Conservation (phyloP, 2,888 invertebrate genomes). For the Neoscelio sp. region DNA sequence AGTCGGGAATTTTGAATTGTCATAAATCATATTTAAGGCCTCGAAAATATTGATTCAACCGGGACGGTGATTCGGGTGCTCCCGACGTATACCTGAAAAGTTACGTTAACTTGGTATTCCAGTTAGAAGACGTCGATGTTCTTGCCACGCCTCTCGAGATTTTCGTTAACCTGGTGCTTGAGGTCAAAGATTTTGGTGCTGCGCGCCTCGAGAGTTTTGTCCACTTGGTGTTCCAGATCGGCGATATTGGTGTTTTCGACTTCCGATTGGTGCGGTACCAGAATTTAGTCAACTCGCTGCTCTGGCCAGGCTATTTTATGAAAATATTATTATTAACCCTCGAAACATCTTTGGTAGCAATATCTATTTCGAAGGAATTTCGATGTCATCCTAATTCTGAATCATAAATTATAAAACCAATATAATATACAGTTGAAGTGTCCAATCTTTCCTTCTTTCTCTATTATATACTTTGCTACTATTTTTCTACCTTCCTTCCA, state of each 20-base stretch:
- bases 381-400: no score
- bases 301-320: conserved; percentile 14
- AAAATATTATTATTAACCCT: conserved; percentile 39
- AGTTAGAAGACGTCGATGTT: conserved; percentile 51
- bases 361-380: no score
- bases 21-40: no score
- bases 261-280: conserved; percentile 17
- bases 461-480: no score
- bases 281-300: conserved; percentile 31
- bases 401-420: no score
- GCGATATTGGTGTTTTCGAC: conserved; percentile 42
- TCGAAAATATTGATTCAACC: conserved; percentile 35
- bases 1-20: no score
- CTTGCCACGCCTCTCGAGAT: conserved; percentile 51
- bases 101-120: conserved; percentile 40
- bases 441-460: no score
- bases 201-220: conserved; percentile 41
- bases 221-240: conserved; percentile 31
- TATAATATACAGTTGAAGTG: no score
- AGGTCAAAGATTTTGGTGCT: conserved; percentile 53
- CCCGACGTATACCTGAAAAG: conserved; percentile 27
- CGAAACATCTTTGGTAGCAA: conserved; percentile 12
- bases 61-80: conserved; percentile 22
- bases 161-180: conserved; percentile 49
- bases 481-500: no score